Evolutionary conservation across 1,140 invertebrate species (phyloP).

Genomic region (Zelostemma sp.): DNA sequence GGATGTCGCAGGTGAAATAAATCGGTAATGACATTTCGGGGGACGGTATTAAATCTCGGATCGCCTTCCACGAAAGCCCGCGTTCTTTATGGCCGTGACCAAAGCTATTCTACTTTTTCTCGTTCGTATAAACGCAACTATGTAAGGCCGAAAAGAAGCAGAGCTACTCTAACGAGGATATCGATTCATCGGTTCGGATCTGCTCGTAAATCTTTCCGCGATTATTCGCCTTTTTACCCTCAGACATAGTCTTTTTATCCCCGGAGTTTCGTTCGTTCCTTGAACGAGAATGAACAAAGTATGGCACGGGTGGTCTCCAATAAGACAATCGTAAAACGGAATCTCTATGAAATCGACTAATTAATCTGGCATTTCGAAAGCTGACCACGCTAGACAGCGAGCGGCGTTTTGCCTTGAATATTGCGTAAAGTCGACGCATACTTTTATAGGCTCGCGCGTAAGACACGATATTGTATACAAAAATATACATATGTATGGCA

Average conservation of each 20-base stretch:
- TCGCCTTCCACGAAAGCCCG: conserved; percentile 3
- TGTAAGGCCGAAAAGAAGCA: conserved; percentile 2
- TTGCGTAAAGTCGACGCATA: conserved; percentile 1
- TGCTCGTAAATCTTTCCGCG: conserved; percentile 5
- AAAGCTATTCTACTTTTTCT: not conserved
- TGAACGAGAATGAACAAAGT: conserved; percentile 8
- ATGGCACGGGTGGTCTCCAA: conserved; percentile 17
- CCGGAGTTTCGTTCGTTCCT: not conserved
- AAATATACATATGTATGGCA: conserved; percentile 6
- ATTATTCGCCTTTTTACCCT: conserved; percentile 10
- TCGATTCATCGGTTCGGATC: not conserved
- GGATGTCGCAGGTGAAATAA: not conserved
- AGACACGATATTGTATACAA: not conserved
- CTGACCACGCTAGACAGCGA: conserved; percentile 14
- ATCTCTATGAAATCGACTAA: conserved; percentile 53
- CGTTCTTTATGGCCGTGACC: conserved; percentile 3
- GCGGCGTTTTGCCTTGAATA: conserved; percentile 9
- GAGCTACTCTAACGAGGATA: conserved; percentile 7
- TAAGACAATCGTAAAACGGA: conserved; percentile 30
- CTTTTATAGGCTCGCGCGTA: not conserved
- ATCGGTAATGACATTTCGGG: conserved; percentile 3
- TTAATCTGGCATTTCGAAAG: conserved; percentile 56
- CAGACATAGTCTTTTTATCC: conserved; percentile 1
- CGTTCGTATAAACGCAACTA: conserved; percentile 1
- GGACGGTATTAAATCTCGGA: conserved; percentile 5